These are phyloP conservation scores for Dynastes grantii DNA, from an alignment of 2,888 invertebrate genomes.

Conservation along the genomic window DNA sequence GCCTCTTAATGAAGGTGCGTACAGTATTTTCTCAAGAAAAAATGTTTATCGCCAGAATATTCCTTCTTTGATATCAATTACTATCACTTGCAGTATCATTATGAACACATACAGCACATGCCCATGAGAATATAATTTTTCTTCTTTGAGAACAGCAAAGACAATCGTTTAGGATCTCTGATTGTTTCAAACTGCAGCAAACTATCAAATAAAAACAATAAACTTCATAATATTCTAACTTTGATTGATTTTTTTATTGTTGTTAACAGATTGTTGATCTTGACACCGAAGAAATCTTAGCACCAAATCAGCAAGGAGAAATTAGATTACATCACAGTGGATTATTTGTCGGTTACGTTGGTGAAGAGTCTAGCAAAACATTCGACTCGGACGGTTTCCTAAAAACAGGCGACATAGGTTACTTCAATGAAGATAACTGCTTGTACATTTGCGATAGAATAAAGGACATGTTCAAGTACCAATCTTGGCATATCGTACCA, in stretches of 20 bases:
- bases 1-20: background rate
- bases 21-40: too few species aligned
- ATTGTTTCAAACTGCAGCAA: too few species aligned
- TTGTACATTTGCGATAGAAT: constrained; percentile 61
- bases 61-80: too few species aligned
- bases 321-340: constrained; percentile 68
- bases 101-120: too few species aligned
- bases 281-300: constrained; percentile 68
- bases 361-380: constrained; percentile 42
- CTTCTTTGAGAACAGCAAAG: too few species aligned
- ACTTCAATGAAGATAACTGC: constrained; percentile 62
- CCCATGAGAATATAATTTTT: too few species aligned
- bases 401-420: constrained; percentile 63
- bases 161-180: too few species aligned
- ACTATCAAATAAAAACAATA: too few species aligned
- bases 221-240: too few species aligned
- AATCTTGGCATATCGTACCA: constrained; percentile 63
- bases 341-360: constrained; percentile 56
- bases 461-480: constrained; percentile 64
- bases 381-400: constrained; percentile 62
- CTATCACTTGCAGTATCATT: too few species aligned
- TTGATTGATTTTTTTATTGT: background rate
- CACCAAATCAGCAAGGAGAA: constrained; percentile 70
- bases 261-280: constrained; percentile 55
- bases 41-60: too few species aligned